Base-by-base conservation (phyloP, 2,888 invertebrate species). In the Caradrina kadenii region DNA sequence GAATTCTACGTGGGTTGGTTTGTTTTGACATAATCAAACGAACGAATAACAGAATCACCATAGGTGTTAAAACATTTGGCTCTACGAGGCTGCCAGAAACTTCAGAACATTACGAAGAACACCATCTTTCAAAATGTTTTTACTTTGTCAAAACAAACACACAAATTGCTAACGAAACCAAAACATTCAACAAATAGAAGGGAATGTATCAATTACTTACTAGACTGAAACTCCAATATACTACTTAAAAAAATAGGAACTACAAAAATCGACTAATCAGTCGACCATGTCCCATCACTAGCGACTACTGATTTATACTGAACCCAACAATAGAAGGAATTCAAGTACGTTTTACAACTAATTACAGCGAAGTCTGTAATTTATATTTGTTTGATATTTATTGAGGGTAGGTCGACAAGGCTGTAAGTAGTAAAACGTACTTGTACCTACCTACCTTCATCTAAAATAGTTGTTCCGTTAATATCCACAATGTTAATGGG, bases 361-460 rank as follows among this genome's bases (percentile, higher is more conserved):
- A 83, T 86, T 86, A 82, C 68, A 42, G 71, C 42, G 66, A 39
- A 60, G 17, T 61, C 56, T 1, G 65, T 83, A 81, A 86, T 85
- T 86, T 84, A 86, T 83, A 78, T 70, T 72, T 73, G 69, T 81
- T 80, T 77, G 69, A 75, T 82, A 85, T 86, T 85, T 86, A 86
- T 86, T 81, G 67, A 63, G 78, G 78, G 52, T 70, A 35, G 59
- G 42, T 21, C 59, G 4, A 26, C 53, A 48, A 50, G 59, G 59
- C 66, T 68, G 21, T 73, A 22, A 39, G n/a, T n/a, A n/a, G n/a
- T n/a, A n/a, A n/a, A n/a, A n/a, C n/a, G 45, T 31, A 39, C 10
- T 45, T 45, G 17, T 45, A 17, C 0, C 6, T 17, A 17, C 0
- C 6, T 17, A 13, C 39, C 39, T 17, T 45, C 45, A 45, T 45